phyloP scores from a whole-genome alignment of 1,140 invertebrate genomes.

The Zaprionus davidi region DNA sequence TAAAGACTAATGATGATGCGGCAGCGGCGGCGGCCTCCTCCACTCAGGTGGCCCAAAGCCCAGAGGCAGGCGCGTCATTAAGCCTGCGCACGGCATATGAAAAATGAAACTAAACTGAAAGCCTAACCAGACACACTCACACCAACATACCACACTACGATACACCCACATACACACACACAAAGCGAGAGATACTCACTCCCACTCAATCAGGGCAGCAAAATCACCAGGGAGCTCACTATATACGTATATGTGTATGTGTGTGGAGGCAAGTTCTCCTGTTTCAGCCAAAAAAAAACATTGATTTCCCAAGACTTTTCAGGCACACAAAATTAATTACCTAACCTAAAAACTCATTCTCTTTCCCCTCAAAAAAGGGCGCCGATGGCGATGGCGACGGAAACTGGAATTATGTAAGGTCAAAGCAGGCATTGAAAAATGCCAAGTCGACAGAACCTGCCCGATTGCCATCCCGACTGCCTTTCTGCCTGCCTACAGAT shows the following conservation, averaged over 20 bases:
- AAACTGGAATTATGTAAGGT: slow-evolving; percentile 56
- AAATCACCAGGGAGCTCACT: slow-evolving; percentile 59
- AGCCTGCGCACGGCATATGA: slow-evolving; percentile 61
- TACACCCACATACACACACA: slow-evolving; percentile 3
- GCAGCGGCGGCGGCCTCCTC: slow-evolving; percentile 12
- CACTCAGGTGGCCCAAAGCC: slow-evolving; percentile 43
- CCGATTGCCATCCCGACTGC: slow-evolving; percentile 2
- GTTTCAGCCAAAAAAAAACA: slow-evolving; percentile 53
- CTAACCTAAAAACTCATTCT: slow-evolving; percentile 73
- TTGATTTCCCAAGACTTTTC: slow-evolving; percentile 81
- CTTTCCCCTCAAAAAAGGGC: neutral
- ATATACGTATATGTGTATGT: neutral
- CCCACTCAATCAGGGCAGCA: slow-evolving; percentile 59
- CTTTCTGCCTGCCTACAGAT: slow-evolving; percentile 8
- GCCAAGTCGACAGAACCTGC: slow-evolving; percentile 39
- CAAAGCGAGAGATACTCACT: slow-evolving; percentile 14
- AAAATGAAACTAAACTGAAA: slow-evolving; percentile 68
- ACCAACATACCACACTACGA: neutral
- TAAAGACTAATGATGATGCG: slow-evolving; percentile 64
- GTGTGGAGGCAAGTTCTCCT: slow-evolving; percentile 11
- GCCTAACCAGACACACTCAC: slow-evolving; percentile 32
- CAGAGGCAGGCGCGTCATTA: slow-evolving; percentile 66
- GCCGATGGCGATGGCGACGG: slow-evolving; percentile 26
- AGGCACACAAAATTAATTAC: slow-evolving; percentile 79
- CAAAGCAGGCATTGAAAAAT: slow-evolving; percentile 30